phyloP scores from a whole-genome alignment of 2,888 invertebrate genomes.

The Amblyteles armatorius region DNA sequence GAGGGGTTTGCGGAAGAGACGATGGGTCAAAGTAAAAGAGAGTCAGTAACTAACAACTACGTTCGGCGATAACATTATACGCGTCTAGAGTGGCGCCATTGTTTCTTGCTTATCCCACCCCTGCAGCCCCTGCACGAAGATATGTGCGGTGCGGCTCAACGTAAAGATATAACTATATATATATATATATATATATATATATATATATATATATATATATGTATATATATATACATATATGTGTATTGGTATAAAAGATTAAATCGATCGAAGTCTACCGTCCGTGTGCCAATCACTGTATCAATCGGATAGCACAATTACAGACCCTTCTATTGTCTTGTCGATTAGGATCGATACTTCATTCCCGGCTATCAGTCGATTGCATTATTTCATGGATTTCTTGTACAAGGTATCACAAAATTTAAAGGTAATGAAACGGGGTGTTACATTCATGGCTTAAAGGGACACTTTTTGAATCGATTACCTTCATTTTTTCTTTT shows the following conservation, averaged over 20 bases:
- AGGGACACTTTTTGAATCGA: neutral
- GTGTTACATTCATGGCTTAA: neutral
- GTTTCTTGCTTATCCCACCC: conserved; percentile 54
- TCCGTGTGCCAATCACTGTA: neutral
- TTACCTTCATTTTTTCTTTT: neutral
- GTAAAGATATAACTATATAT: neutral
- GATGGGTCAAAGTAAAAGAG: conserved; percentile 24
- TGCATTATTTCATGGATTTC: neutral
- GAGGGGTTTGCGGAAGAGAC: conserved; percentile 10
- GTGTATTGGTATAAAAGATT: neutral
- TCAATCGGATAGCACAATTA: neutral
- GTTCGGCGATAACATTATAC: conserved; percentile 59
- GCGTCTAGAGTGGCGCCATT: conserved; percentile 60
- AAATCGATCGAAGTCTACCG: conserved; percentile 5
- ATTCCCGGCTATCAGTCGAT: neutral
- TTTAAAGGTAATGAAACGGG: neutral
- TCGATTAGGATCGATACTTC: neutral
- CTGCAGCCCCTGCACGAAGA: conserved; percentile 16
- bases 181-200: too few species aligned
- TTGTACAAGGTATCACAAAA: neutral
- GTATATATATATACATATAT: too few species aligned
- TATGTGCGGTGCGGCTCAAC: conserved; percentile 1
- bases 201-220: too few species aligned
- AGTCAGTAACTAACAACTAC: conserved; percentile 64
- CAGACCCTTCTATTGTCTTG: neutral